These are phyloP conservation scores for Malurus leucopterus DNA, from an alignment of 2,797 vertebrate species.

Conservation along the genomic window DNA sequence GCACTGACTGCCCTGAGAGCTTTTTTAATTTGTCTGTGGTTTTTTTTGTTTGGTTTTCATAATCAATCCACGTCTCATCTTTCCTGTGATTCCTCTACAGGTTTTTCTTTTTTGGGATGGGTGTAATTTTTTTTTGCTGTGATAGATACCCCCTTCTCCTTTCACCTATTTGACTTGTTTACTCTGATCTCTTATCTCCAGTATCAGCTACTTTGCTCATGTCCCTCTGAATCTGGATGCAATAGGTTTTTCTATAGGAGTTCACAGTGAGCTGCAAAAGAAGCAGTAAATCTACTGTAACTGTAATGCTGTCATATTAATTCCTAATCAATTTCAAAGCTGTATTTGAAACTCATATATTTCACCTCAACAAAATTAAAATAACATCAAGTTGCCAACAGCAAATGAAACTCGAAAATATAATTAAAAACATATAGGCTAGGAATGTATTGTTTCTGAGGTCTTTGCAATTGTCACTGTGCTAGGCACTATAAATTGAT, in stretches of 20 bases:
- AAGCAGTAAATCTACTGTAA: constrained; percentile 5
- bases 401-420: constrained; percentile 51
- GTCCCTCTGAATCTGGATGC: neutral
- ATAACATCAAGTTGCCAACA: constrained; percentile 39
- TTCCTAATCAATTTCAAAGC: constrained; percentile 51
- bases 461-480: constrained; percentile 42
- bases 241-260: neutral
- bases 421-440: constrained; percentile 42
- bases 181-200: neutral
- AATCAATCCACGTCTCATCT: neutral
- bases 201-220: neutral
- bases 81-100: neutral
- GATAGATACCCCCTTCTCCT: neutral
- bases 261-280: neutral
- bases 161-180: neutral
- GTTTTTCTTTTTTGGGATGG: neutral
- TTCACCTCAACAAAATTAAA: constrained; percentile 45
- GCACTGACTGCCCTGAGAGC: neutral
- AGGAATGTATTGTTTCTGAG: constrained; percentile 33
- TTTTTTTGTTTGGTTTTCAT: neutral
- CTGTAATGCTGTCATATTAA: constrained; percentile 47
- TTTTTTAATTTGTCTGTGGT: neutral
- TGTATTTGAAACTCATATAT: constrained; percentile 37
- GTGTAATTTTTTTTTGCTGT: neutral
- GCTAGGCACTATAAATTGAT: constrained; percentile 52